A percentile compares a stretch with the other conserved stretches of the same genome.
Evolutionary conservation across 2,113 vertebrate species (phyloP).

Genomic region (Pampusana beccarii): DNA sequence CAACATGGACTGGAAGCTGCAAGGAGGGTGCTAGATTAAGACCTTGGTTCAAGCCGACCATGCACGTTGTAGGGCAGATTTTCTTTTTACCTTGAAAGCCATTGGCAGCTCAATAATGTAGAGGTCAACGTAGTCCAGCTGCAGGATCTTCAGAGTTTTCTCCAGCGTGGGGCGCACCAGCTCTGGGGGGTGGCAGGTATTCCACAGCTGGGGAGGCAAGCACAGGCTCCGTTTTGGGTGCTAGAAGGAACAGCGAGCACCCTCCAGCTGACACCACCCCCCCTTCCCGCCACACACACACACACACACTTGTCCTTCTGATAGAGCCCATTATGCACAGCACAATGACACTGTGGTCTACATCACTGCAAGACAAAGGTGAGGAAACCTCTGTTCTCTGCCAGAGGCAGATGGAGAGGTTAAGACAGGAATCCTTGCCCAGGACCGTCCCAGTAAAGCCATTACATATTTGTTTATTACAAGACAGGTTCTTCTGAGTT

Average conservation of each 20-base stretch:
- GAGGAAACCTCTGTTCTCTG: background rate
- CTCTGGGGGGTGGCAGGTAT: slow-evolving; percentile 85
- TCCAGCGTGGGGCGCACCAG: slow-evolving; percentile 87
- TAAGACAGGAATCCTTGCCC: background rate
- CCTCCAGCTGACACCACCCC: background rate
- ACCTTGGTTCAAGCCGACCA: background rate
- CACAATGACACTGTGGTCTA: background rate
- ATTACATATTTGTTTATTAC: background rate
- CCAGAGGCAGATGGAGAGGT: background rate
- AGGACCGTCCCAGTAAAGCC: background rate
- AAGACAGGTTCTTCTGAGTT: background rate
- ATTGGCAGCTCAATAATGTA: slow-evolving; percentile 94
- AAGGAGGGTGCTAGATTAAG: background rate
- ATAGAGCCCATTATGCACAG: background rate
- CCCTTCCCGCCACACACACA: too few relatives aligned
- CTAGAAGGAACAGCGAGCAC: background rate
- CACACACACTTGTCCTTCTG: background rate
- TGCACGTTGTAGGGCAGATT: background rate
- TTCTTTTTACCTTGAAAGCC: slow-evolving; percentile 87
- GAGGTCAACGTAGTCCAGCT: slow-evolving; percentile 92
- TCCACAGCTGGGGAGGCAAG: slow-evolving; percentile 85
- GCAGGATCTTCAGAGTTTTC: slow-evolving; percentile 80
- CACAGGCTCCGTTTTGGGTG: background rate
- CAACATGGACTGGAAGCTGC: background rate
- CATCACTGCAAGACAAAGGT: background rate